Conservation (phyloP, 2,888 invertebrate genomes). For the Diaperis boleti region DNA sequence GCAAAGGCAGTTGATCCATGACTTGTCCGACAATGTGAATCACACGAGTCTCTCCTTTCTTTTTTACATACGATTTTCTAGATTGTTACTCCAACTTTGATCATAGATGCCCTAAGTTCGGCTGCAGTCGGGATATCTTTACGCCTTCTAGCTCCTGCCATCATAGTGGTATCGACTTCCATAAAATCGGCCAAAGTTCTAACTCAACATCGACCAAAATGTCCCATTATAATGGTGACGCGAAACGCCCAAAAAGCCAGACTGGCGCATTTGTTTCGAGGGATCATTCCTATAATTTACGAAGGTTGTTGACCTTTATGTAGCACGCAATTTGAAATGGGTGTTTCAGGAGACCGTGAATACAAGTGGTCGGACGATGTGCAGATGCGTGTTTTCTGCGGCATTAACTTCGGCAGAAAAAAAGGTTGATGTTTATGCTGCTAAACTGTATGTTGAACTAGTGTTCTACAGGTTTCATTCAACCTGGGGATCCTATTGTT, state of each 20-base stretch:
- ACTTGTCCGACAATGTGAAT: constrained; percentile 2
- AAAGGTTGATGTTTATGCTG: not conserved
- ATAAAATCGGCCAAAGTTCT: not conserved
- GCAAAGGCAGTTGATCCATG: constrained; percentile 72
- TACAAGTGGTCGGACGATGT: not conserved
- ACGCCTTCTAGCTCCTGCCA: not conserved
- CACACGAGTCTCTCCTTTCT: too few species aligned
- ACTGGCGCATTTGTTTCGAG: constrained; percentile 1
- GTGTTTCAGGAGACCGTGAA: too few species aligned
- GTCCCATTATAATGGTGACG: constrained; percentile 7
- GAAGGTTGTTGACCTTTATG: not conserved
- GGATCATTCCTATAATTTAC: constrained; percentile 1
- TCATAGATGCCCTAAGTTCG: not conserved
- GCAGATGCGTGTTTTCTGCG: not conserved
- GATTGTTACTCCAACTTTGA: not conserved
- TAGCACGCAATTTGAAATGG: not conserved
- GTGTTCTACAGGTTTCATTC: constrained; percentile 9
- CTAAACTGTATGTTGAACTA: not conserved
- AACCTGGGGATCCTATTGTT: constrained; percentile 9
- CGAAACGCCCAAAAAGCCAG: not conserved
- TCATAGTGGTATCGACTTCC: not conserved
- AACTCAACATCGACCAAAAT: not conserved
- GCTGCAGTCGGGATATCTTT: constrained; percentile 3
- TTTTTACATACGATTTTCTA: not conserved
- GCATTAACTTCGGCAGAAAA: constrained; percentile 20